Evolutionary conservation across 2,888 invertebrate species (phyloP).

Genomic region (Eupithecia inturbata): DNA sequence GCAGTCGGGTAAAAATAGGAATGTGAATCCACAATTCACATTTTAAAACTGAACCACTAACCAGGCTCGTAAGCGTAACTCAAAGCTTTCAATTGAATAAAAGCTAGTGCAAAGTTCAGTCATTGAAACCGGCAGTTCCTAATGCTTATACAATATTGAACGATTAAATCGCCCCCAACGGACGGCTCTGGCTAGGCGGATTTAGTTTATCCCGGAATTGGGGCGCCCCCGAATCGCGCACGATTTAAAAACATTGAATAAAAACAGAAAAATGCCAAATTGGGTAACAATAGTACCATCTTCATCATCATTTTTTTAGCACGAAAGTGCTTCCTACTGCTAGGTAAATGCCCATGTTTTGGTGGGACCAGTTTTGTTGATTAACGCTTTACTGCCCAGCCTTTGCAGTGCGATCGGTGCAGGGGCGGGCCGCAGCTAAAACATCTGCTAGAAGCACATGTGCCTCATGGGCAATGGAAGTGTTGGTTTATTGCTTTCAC

Average conservation of each 20-base stretch:
- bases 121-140: slow-evolving; percentile 31
- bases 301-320: not conserved
- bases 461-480: too few species aligned
- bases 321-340: too few species aligned
- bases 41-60: not conserved
- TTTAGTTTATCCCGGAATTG: slow-evolving; percentile 34
- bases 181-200: slow-evolving; percentile 36
- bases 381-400: too few species aligned
- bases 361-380: not conserved
- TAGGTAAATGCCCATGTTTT: too few species aligned
- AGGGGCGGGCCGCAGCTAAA: too few species aligned
- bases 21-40: too few species aligned
- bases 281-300: not conserved
- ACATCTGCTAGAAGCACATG: too few species aligned
- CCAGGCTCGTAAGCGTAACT: not conserved
- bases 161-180: slow-evolving; percentile 30
- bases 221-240: slow-evolving; percentile 29
- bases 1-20: not conserved
- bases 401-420: too few species aligned
- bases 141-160: slow-evolving; percentile 41
- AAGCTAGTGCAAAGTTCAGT: slow-evolving; percentile 27
- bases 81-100: slow-evolving; percentile 15
- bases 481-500: too few species aligned
- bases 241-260: slow-evolving; percentile 15
- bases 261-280: not conserved